Base-by-base conservation (phyloP, 2,888 invertebrate genomes). In the Rhimphoctona megacephalus region DNA sequence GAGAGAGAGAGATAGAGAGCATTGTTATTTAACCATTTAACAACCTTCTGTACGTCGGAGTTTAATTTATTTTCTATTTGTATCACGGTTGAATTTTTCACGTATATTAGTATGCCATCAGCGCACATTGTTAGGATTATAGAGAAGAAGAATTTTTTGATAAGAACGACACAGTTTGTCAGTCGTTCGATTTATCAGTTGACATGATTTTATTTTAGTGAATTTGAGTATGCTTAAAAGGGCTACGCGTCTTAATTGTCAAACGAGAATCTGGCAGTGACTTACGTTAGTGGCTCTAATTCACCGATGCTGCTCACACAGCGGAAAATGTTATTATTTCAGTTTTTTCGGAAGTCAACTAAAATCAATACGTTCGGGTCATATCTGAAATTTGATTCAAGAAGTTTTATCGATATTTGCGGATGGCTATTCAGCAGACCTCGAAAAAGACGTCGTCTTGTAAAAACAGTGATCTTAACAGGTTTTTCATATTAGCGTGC, bases 11-110 rank as follows among this genome's bases (percentile, higher is more conserved):
- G 14, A 43, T 11, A 2, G 17, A 30, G 33, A 76, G 11, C 30
- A 30, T 61, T 61, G 30, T 30, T 61, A 30, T 61, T 61, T 61
- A 61, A 61, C 61, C 30, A 17, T 61, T 61, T 30, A 25, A 61
- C 30, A 6, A 30, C 17, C 25, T 61, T 61, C 14, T 61, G 14
- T 30, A 17, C 11, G 17, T 30, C 25, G 17, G 14, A 11, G 6
- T 30, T 17, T 30, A 57, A 25, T 57, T 61, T 61, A 7, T 61
- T 30, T 30, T 30, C 57, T 61, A 30, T 61, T 30, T 61, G 11
- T 14, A 61, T 30, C 61, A 30, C 30, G 61, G 25, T 25, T 49
- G 7, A n/a, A 49, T 6, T 7, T 49, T 49, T 49, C 49, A 7
- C 5, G 19, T 7, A 49, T 49, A 19, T 49, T 19, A n/a, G 11